phyloP scores from a whole-genome alignment of 2,797 vertebrate genomes.

The Mus caroli region DNA sequence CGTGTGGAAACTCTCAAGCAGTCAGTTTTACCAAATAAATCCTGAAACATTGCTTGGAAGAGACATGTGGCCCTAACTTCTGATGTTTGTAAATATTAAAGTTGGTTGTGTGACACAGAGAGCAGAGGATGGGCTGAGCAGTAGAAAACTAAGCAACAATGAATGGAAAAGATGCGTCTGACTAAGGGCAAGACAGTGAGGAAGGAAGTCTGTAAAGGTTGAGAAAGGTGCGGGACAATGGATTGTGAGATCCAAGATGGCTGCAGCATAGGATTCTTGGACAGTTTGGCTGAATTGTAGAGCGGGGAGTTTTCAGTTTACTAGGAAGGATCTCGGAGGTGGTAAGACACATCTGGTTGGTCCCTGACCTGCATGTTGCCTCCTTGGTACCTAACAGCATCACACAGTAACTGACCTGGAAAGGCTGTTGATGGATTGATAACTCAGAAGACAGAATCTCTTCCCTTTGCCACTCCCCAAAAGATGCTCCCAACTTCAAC shows the following conservation, averaged over 20 bases:
- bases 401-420: background rate
- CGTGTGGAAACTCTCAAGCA: background rate
- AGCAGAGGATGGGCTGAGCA: rapidly evolving
- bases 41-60: background rate
- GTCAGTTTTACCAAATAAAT: background rate
- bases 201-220: background rate
- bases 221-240: rapidly evolving
- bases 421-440: background rate
- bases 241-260: background rate
- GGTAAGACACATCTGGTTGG: background rate
- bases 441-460: background rate
- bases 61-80: background rate
- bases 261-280: rapidly evolving
- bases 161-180: background rate
- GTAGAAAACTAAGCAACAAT: background rate
- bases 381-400: background rate
- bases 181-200: background rate
- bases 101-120: background rate
- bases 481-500: background rate
- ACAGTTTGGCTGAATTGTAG: background rate
- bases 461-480: background rate
- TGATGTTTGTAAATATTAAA: background rate
- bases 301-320: too few species aligned
- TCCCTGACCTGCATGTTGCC: rapidly evolving
- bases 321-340: background rate